Conservation (phyloP, 2,113 vertebrate species). For the Lipophrys pholis region DNA sequence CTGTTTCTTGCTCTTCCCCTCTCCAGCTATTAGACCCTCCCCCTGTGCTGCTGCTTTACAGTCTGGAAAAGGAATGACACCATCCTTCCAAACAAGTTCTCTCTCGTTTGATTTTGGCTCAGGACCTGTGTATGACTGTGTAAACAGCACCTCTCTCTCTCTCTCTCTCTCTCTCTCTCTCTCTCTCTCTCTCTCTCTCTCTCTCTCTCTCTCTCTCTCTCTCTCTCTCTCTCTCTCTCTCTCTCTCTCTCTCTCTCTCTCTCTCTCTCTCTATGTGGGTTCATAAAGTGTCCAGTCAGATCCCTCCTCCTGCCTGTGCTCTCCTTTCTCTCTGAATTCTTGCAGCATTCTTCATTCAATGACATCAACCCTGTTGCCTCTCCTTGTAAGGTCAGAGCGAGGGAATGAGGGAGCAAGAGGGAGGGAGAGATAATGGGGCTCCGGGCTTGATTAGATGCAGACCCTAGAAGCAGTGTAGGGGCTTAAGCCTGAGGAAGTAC, state of each 20-base stretch:
- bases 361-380: slow-evolving; percentile 84
- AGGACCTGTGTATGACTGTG: slow-evolving; percentile 76
- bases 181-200: slow-evolving; percentile 56
- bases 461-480: slow-evolving; percentile 55
- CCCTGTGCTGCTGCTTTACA: slow-evolving; percentile 71
- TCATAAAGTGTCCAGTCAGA: slow-evolving; percentile 63
- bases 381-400: slow-evolving; percentile 88
- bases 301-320: slow-evolving; percentile 44
- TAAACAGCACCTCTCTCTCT: slow-evolving; percentile 73
- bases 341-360: slow-evolving; percentile 85
- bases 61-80: slow-evolving; percentile 84
- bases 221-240: slow-evolving; percentile 39
- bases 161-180: slow-evolving; percentile 57
- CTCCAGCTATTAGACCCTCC: slow-evolving; percentile 77
- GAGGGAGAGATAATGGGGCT: slow-evolving; percentile 80
- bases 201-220: slow-evolving; percentile 57
- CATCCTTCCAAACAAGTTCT: slow-evolving; percentile 86
- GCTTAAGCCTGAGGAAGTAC: slow-evolving; percentile 44
- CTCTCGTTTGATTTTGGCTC: slow-evolving; percentile 81
- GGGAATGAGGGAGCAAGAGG: slow-evolving; percentile 71
- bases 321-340: slow-evolving; percentile 79
- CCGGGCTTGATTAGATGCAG: slow-evolving; percentile 82
- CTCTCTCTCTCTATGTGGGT: slow-evolving; percentile 48
- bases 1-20: slow-evolving; percentile 66
- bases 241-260: slow-evolving; percentile 22